These are phyloP conservation scores for Hydroisotoma schaefferi DNA, from an alignment of 2,888 invertebrate genomes.

Conservation along the genomic window DNA sequence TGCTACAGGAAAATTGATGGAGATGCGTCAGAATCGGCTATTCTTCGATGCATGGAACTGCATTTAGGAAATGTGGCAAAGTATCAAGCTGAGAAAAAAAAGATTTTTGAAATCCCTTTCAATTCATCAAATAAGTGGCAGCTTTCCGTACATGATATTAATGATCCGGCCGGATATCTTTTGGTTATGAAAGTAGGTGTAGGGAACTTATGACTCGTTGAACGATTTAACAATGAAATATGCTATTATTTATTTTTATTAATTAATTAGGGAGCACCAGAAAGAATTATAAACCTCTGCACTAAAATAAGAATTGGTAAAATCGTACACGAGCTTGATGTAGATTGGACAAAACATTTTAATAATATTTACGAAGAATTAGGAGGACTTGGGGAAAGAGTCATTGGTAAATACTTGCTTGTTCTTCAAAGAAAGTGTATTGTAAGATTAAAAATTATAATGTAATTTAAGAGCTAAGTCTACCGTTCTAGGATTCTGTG, in stretches of 20 bases:
- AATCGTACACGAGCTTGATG: constrained; percentile 56
- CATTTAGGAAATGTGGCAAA: constrained; percentile 60
- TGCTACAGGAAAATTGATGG: constrained; percentile 61
- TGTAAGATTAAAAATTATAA: too few relatives aligned
- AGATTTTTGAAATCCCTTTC: constrained; percentile 64
- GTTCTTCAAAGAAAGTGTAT: too few relatives aligned
- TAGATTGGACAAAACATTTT: constrained; percentile 58
- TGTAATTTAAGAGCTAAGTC: too few relatives aligned
- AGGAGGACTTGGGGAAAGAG: constrained; percentile 81
- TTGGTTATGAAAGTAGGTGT: constrained; percentile 64
- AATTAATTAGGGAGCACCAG: constrained; percentile 70
- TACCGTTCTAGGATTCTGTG: constrained; percentile 54
- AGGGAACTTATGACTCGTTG: too few relatives aligned
- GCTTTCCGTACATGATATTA: constrained; percentile 64
- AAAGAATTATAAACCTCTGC: constrained; percentile 65
- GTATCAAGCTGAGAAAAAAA: constrained; percentile 63
- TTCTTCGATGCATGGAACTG: constrained; percentile 63
- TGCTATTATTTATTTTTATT: too few relatives aligned
- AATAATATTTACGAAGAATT: constrained; percentile 69
- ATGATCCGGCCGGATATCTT: constrained; percentile 56
- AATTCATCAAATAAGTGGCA: constrained; percentile 63
- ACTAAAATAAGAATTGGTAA: constrained; percentile 59
- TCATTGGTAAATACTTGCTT: constrained; percentile 61
- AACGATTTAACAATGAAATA: too few relatives aligned
- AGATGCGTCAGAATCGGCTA: constrained; percentile 66